Evolutionary conservation across 2,888 invertebrate genomes (phyloP).

Genomic region (Abrostola triplasia): DNA sequence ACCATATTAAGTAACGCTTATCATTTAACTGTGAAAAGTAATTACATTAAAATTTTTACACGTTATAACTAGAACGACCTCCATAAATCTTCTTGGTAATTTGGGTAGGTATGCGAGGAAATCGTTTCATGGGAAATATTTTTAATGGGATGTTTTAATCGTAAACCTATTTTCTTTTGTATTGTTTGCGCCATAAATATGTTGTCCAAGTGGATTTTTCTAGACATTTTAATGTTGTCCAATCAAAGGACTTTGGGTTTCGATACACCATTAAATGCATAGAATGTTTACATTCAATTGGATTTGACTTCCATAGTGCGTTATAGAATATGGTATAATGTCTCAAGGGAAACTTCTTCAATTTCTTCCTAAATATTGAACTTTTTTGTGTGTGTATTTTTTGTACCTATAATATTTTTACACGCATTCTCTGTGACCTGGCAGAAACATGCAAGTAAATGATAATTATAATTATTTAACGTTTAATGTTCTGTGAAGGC

Average conservation of each 20-base stretch:
- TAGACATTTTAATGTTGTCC: too few species aligned
- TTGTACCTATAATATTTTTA: slow-evolving; percentile 9
- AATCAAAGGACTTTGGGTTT: too few species aligned
- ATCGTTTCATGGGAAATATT: slow-evolving; percentile 8
- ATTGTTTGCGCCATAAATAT: too few species aligned
- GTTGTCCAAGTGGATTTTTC: too few species aligned
- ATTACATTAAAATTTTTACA: slow-evolving; percentile 52
- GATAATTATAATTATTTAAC: slow-evolving; percentile 64
- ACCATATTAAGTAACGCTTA: slow-evolving; percentile 49
- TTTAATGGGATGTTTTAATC: slow-evolving; percentile 1
- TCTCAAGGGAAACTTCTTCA: too few species aligned
- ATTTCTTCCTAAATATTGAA: too few species aligned
- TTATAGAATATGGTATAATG: too few species aligned
- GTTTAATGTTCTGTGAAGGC: slow-evolving; percentile 46
- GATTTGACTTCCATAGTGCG: too few species aligned
- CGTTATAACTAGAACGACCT: slow-evolving; percentile 26
- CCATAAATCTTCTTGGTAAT: slow-evolving; percentile 29
- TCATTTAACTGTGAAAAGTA: slow-evolving; percentile 44
- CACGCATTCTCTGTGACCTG: slow-evolving; percentile 41
- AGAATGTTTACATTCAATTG: too few species aligned
- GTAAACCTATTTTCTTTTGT: neutral
- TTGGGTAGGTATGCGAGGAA: neutral
- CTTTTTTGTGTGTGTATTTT: too few species aligned
- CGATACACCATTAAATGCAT: too few species aligned
- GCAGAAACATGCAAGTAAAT: slow-evolving; percentile 36